Conservation (phyloP, 2,113 vertebrate genomes). For the Lipotes vexillifer region DNA sequence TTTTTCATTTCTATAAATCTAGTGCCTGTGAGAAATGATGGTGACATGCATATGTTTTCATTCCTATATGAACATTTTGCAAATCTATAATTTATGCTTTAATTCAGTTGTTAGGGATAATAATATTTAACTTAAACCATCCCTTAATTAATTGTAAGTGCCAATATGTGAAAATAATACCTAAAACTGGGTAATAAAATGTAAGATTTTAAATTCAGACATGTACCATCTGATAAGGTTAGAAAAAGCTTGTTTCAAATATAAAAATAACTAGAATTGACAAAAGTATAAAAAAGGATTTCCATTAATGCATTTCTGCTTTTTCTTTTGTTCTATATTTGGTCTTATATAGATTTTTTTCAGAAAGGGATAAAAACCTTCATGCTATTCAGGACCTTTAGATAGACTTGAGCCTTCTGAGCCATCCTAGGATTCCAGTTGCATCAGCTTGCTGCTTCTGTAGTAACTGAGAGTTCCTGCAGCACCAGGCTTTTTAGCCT, state of each 20-base stretch:
- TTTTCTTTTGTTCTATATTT: conserved; percentile 20
- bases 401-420: not conserved
- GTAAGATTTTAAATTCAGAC: not conserved
- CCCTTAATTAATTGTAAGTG: not conserved
- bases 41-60: not conserved
- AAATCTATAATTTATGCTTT: conserved; percentile 13
- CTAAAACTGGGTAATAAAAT: not conserved
- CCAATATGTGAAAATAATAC: conserved; percentile 20
- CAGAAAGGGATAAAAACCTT: not conserved
- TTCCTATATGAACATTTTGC: not conserved
- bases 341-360: not conserved
- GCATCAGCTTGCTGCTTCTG: not conserved
- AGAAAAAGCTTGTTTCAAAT: conserved; percentile 19
- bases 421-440: not conserved
- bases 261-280: conserved; percentile 25
- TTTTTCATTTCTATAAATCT: conserved; percentile 13
- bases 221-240: not conserved
- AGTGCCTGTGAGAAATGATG: not conserved
- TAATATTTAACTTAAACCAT: not conserved
- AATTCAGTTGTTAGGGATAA: not conserved
- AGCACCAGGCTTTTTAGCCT: not conserved
- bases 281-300: not conserved
- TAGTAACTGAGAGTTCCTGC: not conserved
- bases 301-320: not conserved
- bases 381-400: not conserved